Percentiles rank a stretch among this genome's conserved stretches.
phyloP scores from a whole-genome alignment of 2,113 vertebrate genomes.

The Pachypanchax playfairii region DNA sequence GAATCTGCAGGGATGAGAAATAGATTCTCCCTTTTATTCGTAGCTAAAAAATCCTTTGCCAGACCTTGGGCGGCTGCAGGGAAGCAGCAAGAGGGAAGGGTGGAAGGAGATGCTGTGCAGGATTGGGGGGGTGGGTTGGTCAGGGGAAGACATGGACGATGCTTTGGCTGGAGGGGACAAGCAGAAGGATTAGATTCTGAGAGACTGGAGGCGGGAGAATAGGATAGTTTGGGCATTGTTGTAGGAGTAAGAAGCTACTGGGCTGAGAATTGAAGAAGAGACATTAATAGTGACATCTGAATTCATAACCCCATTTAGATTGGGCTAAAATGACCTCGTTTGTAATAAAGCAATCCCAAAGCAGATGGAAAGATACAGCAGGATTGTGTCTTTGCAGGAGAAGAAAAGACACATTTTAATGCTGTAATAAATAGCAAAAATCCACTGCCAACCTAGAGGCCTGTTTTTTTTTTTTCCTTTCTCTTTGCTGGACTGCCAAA shows the following conservation, averaged over 20 bases:
- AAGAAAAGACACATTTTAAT: constrained; percentile 41
- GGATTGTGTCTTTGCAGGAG: constrained; percentile 35
- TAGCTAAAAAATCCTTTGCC: constrained; percentile 68
- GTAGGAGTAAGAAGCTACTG: constrained; percentile 51
- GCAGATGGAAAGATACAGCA: constrained; percentile 50
- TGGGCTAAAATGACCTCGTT: constrained; percentile 55
- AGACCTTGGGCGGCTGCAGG: constrained; percentile 66
- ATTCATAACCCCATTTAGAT: constrained; percentile 60
- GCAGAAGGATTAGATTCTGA: constrained; percentile 72
- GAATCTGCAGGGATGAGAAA: constrained; percentile 70
- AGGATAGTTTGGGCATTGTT: constrained; percentile 67
- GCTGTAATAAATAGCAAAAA: constrained; percentile 47
- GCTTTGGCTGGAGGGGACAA: constrained; percentile 70
- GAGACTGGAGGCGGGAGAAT: constrained; percentile 68
- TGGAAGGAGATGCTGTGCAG: constrained; percentile 56
- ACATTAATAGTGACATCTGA: constrained; percentile 64
- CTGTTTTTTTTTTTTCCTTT: background rate
- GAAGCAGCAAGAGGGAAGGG: constrained; percentile 62
- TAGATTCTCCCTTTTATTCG: constrained; percentile 70
- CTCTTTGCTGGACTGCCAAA: constrained; percentile 17
- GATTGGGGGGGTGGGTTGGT: constrained; percentile 67
- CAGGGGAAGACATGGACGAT: constrained; percentile 63
- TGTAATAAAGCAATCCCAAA: constrained; percentile 50
- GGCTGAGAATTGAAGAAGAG: constrained; percentile 49
- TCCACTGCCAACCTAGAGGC: constrained; percentile 28